Conservation (phyloP, 1,140 invertebrate genomes). For the Portunus trituberculatus region DNA sequence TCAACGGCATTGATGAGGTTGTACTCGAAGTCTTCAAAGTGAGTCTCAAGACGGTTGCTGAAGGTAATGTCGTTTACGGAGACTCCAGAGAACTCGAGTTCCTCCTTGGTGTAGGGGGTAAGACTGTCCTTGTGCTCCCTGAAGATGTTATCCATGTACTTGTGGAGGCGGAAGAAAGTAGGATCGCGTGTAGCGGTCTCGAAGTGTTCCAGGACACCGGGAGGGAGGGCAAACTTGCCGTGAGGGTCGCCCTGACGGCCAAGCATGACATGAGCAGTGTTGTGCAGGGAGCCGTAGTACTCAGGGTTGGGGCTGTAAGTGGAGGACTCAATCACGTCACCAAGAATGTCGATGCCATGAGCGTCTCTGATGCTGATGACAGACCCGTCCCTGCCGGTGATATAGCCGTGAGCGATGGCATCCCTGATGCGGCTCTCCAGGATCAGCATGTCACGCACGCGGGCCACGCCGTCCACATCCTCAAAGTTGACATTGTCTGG, state of each 20-base stretch:
- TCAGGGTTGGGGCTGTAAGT: slow-evolving; percentile 50
- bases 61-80: neutral
- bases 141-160: slow-evolving; percentile 66
- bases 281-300: slow-evolving; percentile 63
- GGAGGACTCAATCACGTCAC: slow-evolving; percentile 60
- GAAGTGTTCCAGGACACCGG: slow-evolving; percentile 60
- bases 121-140: slow-evolving; percentile 61
- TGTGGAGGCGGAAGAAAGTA: slow-evolving; percentile 53
- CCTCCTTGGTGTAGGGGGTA: slow-evolving; percentile 43
- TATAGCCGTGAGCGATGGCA: slow-evolving; percentile 61
- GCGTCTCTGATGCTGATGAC: slow-evolving; percentile 28
- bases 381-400: slow-evolving; percentile 33
- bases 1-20: slow-evolving; percentile 49
- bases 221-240: slow-evolving; percentile 54
- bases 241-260: slow-evolving; percentile 54
- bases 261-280: slow-evolving; percentile 59
- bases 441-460: slow-evolving; percentile 53
- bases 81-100: slow-evolving; percentile 45
- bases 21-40: slow-evolving; percentile 61
- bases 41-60: slow-evolving; percentile 23
- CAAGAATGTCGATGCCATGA: slow-evolving; percentile 46
- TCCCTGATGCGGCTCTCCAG: slow-evolving; percentile 48
- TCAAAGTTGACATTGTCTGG: slow-evolving; percentile 48
- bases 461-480: slow-evolving; percentile 59
- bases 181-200: slow-evolving; percentile 58